Percentiles rank a stretch among this genome's conserved stretches.
Evolutionary conservation across 2,113 vertebrate species (phyloP).

Genomic region (Oreochromis spilurus): DNA sequence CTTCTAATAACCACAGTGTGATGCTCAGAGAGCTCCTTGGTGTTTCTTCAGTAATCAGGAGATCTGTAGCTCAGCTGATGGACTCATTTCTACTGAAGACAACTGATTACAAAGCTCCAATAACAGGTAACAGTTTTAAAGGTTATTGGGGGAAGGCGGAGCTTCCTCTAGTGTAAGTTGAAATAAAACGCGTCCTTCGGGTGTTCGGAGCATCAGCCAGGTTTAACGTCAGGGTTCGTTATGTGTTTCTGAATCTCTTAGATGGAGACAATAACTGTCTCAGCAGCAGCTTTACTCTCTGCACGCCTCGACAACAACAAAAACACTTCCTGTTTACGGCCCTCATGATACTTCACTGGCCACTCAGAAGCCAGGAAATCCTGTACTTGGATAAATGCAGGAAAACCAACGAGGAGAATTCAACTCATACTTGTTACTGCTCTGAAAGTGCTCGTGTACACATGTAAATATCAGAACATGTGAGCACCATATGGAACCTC

Average conservation of each 20-base stretch:
- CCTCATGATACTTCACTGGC: rapidly evolving
- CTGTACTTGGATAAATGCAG: not conserved
- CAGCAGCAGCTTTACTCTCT: not conserved
- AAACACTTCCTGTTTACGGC: not conserved
- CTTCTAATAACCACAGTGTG: not conserved
- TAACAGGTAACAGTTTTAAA: not conserved
- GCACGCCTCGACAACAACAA: rapidly evolving
- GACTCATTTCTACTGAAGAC: not conserved
- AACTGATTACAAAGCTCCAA: not conserved
- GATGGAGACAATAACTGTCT: not conserved
- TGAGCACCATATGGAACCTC: not conserved
- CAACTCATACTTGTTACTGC: not conserved
- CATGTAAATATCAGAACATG: not conserved
- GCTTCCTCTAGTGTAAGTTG: not conserved
- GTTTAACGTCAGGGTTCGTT: not conserved
- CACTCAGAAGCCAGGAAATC: not conserved
- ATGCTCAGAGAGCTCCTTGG: not conserved
- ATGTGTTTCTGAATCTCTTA: not conserved
- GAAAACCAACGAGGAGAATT: not conserved
- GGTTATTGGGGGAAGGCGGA: not conserved
- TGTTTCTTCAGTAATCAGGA: not conserved
- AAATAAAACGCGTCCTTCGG: not conserved
- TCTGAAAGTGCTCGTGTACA: not conserved
- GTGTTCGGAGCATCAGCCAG: not conserved
- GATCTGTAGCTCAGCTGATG: not conserved